Base-by-base conservation (phyloP, 53 echinoderm and acorn worm genomes). In the Hippasteria phrygiana region DNA sequence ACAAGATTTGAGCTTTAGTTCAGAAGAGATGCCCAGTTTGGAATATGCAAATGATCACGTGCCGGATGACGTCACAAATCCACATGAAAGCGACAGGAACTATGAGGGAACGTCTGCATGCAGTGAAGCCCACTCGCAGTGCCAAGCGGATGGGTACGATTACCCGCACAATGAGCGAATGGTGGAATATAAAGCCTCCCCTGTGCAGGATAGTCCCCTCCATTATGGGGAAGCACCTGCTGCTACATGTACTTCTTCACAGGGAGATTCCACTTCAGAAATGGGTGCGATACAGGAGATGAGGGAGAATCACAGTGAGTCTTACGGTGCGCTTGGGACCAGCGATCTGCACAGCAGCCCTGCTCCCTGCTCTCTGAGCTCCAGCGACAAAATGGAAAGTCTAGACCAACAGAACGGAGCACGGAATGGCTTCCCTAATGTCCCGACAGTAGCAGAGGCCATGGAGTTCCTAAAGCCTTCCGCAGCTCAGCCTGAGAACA, bases 401-500 rank as follows among this genome's bases (percentile, higher is more conserved):
- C 70, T 71, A 74, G 90, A 90, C 39, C 81, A 90, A 14, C 74
- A 72, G 0, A 78, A 90, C 36, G 36, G 45, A 26, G 62, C 78
- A 16, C 35, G 54, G 28, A 77, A 90, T 50, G 74, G 85, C 36
- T 47, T 89, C 65, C 79, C 74, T 12, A 79, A 50, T 13, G 22
- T 41, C 29, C 80, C 90, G 13, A 73, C 82, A 9, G 3, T 71
- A 24, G 81, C 82, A 62, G 82, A 80, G 0, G 82, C 82, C 56
- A 37, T 82, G 24, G 90, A 90, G 42, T 90, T 70, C 64, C 66
- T 90, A 11, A 90, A 90, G 63, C 90, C 90, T 13, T 59, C 81
- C 31, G 16, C 73, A 2, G 53, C 85, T 12, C 71, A 82, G 64
- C 88, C 80, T 0, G 72, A 71, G 43, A 90, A 87, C 33, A 80